Evolutionary conservation across 1,140 invertebrate genomes (phyloP).

Genomic region (Battus philenor): DNA sequence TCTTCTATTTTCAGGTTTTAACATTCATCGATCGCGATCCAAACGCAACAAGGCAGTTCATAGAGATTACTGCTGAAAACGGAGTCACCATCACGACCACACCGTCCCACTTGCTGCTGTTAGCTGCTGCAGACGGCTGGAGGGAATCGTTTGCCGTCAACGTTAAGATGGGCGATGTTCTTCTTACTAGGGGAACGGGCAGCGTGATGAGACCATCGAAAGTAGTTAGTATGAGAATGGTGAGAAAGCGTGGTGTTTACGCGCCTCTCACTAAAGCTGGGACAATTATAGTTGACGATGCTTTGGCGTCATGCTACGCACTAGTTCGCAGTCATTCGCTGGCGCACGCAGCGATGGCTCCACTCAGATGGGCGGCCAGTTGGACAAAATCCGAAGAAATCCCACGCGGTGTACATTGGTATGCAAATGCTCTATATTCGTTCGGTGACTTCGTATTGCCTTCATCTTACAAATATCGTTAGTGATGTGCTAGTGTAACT

Average conservation of each 20-base stretch:
- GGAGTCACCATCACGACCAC: constrained; percentile 87
- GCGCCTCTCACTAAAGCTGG: constrained; percentile 93
- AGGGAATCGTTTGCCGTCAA: constrained; percentile 63
- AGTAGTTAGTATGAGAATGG: constrained; percentile 78
- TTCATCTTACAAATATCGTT: constrained; percentile 64
- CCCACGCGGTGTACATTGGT: constrained; percentile 87
- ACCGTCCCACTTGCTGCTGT: constrained; percentile 86
- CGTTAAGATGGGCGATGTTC: constrained; percentile 54
- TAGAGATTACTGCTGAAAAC: constrained; percentile 82
- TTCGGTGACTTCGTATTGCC: constrained; percentile 84
- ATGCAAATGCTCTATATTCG: constrained; percentile 86
- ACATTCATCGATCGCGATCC: constrained; percentile 91
- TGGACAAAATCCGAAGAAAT: constrained; percentile 33
- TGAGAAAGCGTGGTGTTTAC: constrained; percentile 84
- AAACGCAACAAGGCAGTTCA: constrained; percentile 81
- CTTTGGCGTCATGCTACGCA: constrained; percentile 96
- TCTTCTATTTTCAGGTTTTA: constrained; percentile 50
- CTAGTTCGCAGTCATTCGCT: constrained; percentile 88
- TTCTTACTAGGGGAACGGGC: constrained; percentile 73
- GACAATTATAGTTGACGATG: constrained; percentile 92
- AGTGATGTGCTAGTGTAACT: constrained; percentile 25
- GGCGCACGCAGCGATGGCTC: constrained; percentile 90
- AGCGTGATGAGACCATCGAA: constrained; percentile 76
- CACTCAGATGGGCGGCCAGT: constrained; percentile 78
- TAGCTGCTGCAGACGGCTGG: constrained; percentile 69